These are phyloP conservation scores for Porphyrio hochstetteri DNA, from an alignment of 2,113 vertebrate genomes.

Conservation along the genomic window DNA sequence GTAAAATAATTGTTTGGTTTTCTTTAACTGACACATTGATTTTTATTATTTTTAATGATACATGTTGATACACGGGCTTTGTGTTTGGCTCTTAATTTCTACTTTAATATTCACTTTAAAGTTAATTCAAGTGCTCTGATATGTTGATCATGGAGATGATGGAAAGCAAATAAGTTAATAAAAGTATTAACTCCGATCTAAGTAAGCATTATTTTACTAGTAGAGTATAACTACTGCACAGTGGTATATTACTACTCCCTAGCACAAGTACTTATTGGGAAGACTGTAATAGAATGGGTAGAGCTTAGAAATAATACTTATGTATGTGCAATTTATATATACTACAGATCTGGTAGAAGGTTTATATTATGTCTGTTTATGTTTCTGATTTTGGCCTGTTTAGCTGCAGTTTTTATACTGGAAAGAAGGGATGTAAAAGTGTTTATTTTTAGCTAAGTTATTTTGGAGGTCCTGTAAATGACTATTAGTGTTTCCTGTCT, in stretches of 20 bases:
- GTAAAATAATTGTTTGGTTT: background rate
- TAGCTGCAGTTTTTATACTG: background rate
- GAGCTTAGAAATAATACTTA: background rate
- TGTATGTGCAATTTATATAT: fast-evolving
- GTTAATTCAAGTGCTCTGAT: background rate
- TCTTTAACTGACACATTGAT: background rate
- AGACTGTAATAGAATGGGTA: background rate
- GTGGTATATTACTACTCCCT: background rate
- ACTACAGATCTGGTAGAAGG: background rate
- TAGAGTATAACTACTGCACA: background rate
- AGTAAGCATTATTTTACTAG: background rate
- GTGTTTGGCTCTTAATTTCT: background rate
- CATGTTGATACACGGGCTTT: background rate
- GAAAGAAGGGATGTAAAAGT: background rate
- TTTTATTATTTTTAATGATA: background rate
- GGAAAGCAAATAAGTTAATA: background rate
- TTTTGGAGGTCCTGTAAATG: background rate
- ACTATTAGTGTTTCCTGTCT: background rate
- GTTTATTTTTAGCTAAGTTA: background rate
- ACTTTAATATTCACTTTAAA: background rate
- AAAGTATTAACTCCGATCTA: background rate
- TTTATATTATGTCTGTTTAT: background rate
- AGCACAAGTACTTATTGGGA: background rate
- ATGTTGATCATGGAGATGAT: background rate
- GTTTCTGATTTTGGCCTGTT: background rate